These are phyloP conservation scores for Drosophila tani DNA, from an alignment of 1,140 invertebrate species.

Conservation along the genomic window DNA sequence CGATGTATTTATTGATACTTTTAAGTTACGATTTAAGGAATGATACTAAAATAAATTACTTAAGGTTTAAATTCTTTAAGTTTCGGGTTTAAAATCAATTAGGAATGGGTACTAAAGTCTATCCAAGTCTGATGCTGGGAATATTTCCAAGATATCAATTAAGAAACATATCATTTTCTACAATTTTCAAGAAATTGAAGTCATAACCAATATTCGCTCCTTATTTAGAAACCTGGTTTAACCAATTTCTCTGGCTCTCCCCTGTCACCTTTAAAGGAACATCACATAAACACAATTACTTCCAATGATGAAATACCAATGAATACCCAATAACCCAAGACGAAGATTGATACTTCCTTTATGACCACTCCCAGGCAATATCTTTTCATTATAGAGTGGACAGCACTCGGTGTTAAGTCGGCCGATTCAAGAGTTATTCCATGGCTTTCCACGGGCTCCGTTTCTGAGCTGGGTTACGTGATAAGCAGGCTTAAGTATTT, in stretches of 20 bases:
- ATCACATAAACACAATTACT: slow-evolving; percentile 3
- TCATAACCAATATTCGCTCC: no score
- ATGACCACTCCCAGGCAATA: slow-evolving; percentile 37
- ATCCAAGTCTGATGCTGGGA: no score
- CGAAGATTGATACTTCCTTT: slow-evolving; percentile 50
- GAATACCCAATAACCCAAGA: slow-evolving; percentile 10
- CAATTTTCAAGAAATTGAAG: neutral
- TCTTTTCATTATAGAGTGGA: slow-evolving; percentile 18
- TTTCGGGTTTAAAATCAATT: no score
- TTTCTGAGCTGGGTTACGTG: slow-evolving; percentile 59
- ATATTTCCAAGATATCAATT: no score
- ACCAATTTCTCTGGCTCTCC: neutral
- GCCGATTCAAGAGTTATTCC: slow-evolving; percentile 41
- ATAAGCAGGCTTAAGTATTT: slow-evolving; percentile 72
- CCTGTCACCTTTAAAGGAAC: neutral
- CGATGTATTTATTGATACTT: no score
- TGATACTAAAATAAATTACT: no score
- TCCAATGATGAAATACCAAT: slow-evolving; percentile 19
- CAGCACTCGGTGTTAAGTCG: slow-evolving; percentile 13
- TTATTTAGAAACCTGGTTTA: neutral
- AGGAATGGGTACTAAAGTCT: no score
- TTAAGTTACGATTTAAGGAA: no score
- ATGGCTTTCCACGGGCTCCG: slow-evolving; percentile 27
- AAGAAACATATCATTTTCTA: no score
- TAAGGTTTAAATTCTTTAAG: no score